Evolutionary conservation across 2,797 vertebrate genomes (phyloP).

Genomic region (Lagodon rhomboides): DNA sequence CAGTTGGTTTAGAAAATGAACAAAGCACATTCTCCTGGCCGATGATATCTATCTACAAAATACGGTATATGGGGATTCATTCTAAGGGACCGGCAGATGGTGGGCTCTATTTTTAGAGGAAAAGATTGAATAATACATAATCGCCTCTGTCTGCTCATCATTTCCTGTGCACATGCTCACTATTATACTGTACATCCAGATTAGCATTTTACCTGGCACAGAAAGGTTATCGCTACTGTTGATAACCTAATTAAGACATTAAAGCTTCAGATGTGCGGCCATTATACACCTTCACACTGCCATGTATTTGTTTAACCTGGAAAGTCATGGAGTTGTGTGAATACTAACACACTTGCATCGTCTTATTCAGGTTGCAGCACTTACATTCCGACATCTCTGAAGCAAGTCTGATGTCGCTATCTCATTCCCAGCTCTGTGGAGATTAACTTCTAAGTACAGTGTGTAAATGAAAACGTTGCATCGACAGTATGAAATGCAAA

Average conservation of each 20-base stretch:
- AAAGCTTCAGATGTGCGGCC: neutral
- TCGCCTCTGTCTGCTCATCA: conserved; percentile 58
- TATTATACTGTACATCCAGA: conserved; percentile 6
- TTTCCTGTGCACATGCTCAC: conserved; percentile 45
- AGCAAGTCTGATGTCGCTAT: conserved; percentile 1
- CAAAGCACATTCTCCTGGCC: conserved; percentile 59
- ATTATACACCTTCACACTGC: conserved; percentile 3
- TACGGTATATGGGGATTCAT: conserved; percentile 43
- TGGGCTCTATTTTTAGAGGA: conserved; percentile 71
- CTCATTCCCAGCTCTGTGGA: conserved; percentile 5
- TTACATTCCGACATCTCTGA: conserved; percentile 14
- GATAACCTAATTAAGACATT: conserved; percentile 32
- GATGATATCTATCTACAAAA: conserved; percentile 58
- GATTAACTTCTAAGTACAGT: conserved; percentile 38
- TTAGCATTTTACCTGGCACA: conserved; percentile 23
- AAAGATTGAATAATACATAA: conserved; percentile 73
- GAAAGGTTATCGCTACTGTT: conserved; percentile 7
- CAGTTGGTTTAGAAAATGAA: conserved; percentile 58
- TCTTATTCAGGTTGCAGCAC: conserved; percentile 3
- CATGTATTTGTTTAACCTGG: conserved; percentile 22
- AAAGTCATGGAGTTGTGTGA: neutral
- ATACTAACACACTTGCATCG: neutral
- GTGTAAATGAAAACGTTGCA: conserved; percentile 35
- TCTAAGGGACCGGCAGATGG: conserved; percentile 73
- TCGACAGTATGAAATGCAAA: conserved; percentile 31